These are phyloP conservation scores for Danaus melanippus DNA, from an alignment of 1,140 invertebrate genomes.

Conservation along the genomic window DNA sequence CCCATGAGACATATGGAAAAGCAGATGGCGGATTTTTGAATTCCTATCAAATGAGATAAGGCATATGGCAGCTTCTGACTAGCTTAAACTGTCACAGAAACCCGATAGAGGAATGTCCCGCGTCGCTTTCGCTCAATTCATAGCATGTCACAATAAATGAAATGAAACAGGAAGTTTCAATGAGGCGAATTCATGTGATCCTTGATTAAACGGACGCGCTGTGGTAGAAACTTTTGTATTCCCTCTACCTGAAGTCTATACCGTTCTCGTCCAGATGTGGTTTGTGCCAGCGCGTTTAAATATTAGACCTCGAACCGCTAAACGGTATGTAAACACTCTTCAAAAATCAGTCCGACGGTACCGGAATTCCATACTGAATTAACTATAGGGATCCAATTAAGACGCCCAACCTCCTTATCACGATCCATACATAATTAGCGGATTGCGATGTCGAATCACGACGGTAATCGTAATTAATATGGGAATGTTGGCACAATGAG, in stretches of 20 bases:
- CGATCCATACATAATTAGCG: too few relatives aligned
- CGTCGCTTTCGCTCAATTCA: slow-evolving; percentile 66
- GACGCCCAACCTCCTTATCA: too few relatives aligned
- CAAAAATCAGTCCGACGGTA: not conserved
- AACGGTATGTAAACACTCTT: slow-evolving; percentile 56
- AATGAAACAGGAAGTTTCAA: slow-evolving; percentile 68
- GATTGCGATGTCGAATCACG: too few relatives aligned
- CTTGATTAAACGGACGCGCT: slow-evolving; percentile 43
- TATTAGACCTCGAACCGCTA: slow-evolving; percentile 67
- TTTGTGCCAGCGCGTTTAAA: slow-evolving; percentile 45
- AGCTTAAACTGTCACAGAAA: slow-evolving; percentile 57
- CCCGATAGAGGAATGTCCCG: slow-evolving; percentile 55
- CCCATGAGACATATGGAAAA: slow-evolving; percentile 29
- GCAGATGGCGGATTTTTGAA: slow-evolving; percentile 34
- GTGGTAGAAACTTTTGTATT: too few relatives aligned
- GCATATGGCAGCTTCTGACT: slow-evolving; percentile 40
- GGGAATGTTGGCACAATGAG: too few relatives aligned
- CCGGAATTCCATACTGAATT: too few relatives aligned
- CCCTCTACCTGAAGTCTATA: too few relatives aligned
- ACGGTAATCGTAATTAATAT: too few relatives aligned
- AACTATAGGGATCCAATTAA: too few relatives aligned
- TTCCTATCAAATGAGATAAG: slow-evolving; percentile 33
- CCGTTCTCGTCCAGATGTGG: slow-evolving; percentile 20
- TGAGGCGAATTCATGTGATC: slow-evolving; percentile 64
- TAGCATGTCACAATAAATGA: slow-evolving; percentile 60